Percentiles rank a stretch among this genome's conserved stretches.
phyloP scores from a whole-genome alignment of 2,113 vertebrate genomes.

The Canis aureus region DNA sequence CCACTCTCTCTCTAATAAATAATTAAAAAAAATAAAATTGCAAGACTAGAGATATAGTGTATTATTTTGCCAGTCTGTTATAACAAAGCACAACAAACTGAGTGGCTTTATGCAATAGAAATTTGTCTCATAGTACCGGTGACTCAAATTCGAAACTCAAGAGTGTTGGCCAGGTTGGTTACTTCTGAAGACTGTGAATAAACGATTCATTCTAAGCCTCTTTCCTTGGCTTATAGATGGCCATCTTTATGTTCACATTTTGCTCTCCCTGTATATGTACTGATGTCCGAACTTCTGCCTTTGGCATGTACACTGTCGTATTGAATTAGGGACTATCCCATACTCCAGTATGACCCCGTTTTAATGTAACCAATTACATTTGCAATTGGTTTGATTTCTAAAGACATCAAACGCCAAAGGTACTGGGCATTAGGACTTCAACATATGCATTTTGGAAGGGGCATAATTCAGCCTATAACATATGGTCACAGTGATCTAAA shows the following conservation, averaged over 20 bases:
- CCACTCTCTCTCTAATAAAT: background rate
- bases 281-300: background rate
- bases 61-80: background rate
- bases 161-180: rapidly evolving
- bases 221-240: background rate
- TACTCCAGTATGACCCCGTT: background rate
- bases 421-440: background rate
- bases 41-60: background rate
- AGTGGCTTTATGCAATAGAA: background rate
- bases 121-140: background rate
- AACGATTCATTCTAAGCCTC: background rate
- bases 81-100: background rate
- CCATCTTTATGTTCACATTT: background rate
- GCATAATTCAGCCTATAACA: background rate
- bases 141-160: background rate
- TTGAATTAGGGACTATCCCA: background rate
- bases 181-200: background rate
- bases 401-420: background rate
- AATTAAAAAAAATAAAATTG: background rate
- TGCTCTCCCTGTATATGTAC: rapidly evolving
- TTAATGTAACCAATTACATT: background rate
- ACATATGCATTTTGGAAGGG: background rate
- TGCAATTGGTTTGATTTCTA: background rate
- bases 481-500: background rate
- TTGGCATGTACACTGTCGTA: background rate